A percentile compares a stretch with the other conserved stretches of the same genome.
Evolutionary conservation across 2,113 vertebrate genomes (phyloP).

Genomic region (Narcine bancroftii): DNA sequence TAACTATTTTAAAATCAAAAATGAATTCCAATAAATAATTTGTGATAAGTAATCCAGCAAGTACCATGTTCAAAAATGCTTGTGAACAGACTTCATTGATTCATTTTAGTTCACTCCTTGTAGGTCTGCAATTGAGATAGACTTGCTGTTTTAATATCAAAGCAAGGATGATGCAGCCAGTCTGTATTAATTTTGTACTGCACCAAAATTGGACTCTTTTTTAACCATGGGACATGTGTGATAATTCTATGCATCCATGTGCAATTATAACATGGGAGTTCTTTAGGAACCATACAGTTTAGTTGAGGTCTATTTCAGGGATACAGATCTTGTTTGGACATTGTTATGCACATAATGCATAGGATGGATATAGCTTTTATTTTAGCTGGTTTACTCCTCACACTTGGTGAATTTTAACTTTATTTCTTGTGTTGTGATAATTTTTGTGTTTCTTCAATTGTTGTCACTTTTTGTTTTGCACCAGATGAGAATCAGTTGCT

Average conservation of each 20-base stretch:
- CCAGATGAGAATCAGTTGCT: conserved; percentile 70
- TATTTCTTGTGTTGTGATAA: conserved; percentile 60
- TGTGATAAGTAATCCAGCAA: conserved; percentile 8
- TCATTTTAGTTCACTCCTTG: conserved; percentile 21
- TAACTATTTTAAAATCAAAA: conserved; percentile 28
- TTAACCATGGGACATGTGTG: conserved; percentile 16
- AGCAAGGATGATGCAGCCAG: conserved; percentile 24
- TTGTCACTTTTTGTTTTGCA: conserved; percentile 64
- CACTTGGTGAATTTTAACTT: conserved; percentile 59
- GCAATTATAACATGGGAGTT: conserved; percentile 9
- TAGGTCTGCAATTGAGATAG: conserved; percentile 18
- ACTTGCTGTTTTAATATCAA: conserved; percentile 8
- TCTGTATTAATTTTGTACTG: conserved; percentile 9
- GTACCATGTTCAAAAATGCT: conserved; percentile 10
- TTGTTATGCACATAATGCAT: conserved; percentile 66
- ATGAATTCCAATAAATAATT: conserved; percentile 33
- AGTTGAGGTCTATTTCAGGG: conserved; percentile 66
- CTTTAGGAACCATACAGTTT: conserved; percentile 50
- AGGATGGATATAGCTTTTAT: conserved; percentile 56
- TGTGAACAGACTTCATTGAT: conserved; percentile 24
- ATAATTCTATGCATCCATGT: conserved; percentile 30
- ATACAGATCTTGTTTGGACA: conserved; percentile 60
- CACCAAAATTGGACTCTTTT: conserved; percentile 21
- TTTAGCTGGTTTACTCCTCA: conserved; percentile 68
- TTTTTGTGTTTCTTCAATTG: conserved; percentile 62